Conservation (phyloP, 2,113 vertebrate genomes). For the Sinosuthora webbiana region DNA sequence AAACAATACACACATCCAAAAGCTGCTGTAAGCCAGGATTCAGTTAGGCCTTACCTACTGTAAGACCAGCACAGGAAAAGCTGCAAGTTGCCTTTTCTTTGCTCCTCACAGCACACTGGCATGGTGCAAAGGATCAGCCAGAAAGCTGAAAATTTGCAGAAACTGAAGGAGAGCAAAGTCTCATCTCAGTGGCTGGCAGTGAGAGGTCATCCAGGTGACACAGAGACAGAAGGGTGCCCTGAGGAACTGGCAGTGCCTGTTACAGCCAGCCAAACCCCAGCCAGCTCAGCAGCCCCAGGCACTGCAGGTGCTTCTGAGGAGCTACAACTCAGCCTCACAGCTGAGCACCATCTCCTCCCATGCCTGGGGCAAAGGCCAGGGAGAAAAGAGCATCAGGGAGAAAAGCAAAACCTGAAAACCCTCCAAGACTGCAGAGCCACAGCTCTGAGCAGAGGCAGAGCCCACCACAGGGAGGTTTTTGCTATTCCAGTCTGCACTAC, state of each 20-base stretch:
- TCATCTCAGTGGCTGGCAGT: rapidly evolving
- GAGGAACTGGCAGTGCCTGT: neutral
- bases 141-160: neutral
- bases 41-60: neutral
- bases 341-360: neutral
- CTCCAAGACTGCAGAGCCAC: rapidly evolving
- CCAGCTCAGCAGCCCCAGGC: neutral
- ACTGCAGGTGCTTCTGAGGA: neutral
- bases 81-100: neutral
- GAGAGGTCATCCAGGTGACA: neutral
- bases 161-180: neutral
- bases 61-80: neutral
- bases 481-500: neutral
- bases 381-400: neutral
- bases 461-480: neutral
- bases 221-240: neutral
- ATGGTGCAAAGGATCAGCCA: neutral
- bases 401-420: neutral
- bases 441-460: neutral
- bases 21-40: neutral
- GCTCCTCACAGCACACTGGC: neutral
- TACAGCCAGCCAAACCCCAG: neutral
- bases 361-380: neutral
- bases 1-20: neutral
- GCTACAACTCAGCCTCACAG: neutral